These are phyloP conservation scores for Diorhabda carinulata DNA, from an alignment of 1,140 invertebrate genomes.

Conservation along the genomic window DNA sequence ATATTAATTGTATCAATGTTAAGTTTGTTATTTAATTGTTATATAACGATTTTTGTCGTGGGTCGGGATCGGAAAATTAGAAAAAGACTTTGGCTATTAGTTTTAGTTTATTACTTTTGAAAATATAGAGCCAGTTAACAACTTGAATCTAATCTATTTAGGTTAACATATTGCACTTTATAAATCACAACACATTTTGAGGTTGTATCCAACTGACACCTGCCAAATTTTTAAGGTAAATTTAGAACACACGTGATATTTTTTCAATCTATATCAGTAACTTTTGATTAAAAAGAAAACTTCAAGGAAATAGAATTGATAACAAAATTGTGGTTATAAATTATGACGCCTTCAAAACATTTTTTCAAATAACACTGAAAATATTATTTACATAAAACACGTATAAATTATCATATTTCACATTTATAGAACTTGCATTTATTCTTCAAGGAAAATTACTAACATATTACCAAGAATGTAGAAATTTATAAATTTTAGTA, in stretches of 20 bases:
- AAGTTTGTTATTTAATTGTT: not conserved
- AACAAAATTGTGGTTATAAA: too few relatives aligned
- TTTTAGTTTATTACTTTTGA: not conserved
- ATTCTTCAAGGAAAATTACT: too few relatives aligned
- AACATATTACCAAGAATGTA: too few relatives aligned
- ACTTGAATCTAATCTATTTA: not conserved
- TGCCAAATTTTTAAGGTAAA: conserved; percentile 12
- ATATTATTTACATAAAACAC: too few relatives aligned
- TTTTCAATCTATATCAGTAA: too few relatives aligned
- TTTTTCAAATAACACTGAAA: too few relatives aligned
- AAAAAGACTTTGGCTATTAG: not conserved
- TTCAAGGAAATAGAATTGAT: too few relatives aligned
- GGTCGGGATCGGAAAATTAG: not conserved
- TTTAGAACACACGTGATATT: conserved; percentile 9
- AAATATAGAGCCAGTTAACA: not conserved
- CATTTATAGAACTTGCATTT: too few relatives aligned
- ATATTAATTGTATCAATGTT: not conserved
- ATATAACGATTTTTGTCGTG: not conserved
- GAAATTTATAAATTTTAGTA: too few relatives aligned
- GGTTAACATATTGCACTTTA: not conserved
- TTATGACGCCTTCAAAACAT: too few relatives aligned
- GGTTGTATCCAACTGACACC: not conserved
- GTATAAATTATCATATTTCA: too few relatives aligned
- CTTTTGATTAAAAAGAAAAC: too few relatives aligned
- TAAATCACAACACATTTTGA: not conserved